These are phyloP conservation scores for Haemorhous mexicanus DNA, from an alignment of 2,113 vertebrate species.

Conservation along the genomic window DNA sequence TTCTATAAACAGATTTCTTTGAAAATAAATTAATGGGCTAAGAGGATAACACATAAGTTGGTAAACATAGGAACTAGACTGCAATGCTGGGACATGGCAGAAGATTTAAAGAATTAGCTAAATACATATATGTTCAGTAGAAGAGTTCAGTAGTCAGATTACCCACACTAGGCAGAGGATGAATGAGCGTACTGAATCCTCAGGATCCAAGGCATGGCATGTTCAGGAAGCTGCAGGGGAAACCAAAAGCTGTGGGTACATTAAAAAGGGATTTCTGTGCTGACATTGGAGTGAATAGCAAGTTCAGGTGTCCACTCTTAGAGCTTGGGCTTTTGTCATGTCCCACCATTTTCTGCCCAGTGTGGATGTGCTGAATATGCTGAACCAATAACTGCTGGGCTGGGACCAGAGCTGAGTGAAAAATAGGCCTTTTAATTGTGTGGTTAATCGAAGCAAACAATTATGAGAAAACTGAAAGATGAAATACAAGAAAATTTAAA, in stretches of 20 bases:
- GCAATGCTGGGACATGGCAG: neutral
- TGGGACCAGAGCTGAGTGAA: neutral
- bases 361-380: neutral
- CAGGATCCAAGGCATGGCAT: neutral
- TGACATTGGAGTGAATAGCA: neutral
- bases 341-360: neutral
- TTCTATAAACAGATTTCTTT: slow-evolving; percentile 34
- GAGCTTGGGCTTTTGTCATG: neutral
- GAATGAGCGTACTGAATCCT: neutral
- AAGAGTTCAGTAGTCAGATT: neutral
- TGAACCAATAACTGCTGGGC: neutral
- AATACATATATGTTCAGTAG: neutral
- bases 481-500: neutral
- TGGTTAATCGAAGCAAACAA: neutral
- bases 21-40: slow-evolving; percentile 36
- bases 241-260: neutral
- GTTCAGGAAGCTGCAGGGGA: neutral
- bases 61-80: neutral
- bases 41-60: neutral
- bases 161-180: neutral
- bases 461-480: neutral
- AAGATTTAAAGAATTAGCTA: neutral
- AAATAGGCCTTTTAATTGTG: neutral
- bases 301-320: neutral
- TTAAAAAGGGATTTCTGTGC: neutral